A percentile compares a stretch with the other conserved stretches of the same genome.
Evolutionary conservation across 2,113 vertebrate genomes (phyloP).

Genomic region (Apteryx mantelli): DNA sequence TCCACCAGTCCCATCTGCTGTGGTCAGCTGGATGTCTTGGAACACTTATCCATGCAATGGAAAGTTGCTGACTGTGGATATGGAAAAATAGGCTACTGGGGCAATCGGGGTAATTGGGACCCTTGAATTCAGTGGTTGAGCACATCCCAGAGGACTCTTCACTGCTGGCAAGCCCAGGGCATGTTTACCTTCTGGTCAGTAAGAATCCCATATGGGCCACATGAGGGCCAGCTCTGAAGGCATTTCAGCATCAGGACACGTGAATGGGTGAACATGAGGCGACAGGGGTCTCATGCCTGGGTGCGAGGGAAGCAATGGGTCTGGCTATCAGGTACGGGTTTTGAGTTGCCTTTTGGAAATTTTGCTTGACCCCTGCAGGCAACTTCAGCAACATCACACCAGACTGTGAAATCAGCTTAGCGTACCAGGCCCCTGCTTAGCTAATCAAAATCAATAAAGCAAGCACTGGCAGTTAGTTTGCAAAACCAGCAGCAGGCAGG

Average conservation of each 20-base stretch:
- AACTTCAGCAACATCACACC: not conserved
- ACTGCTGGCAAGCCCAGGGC: not conserved
- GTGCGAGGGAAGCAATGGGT: not conserved
- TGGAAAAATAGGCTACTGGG: not conserved
- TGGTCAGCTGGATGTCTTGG: not conserved
- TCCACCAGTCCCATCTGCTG: not conserved
- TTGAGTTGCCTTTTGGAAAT: not conserved
- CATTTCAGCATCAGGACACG: not conserved
- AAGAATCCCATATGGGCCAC: not conserved
- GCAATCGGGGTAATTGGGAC: not conserved
- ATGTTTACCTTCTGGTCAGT: not conserved
- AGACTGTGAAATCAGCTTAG: not conserved
- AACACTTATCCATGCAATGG: rapidly evolving
- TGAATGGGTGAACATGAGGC: not conserved
- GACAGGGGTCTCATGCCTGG: rapidly evolving
- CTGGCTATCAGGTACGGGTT: not conserved
- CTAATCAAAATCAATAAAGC: not conserved
- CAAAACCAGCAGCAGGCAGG: not conserved
- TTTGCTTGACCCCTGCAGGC: not conserved
- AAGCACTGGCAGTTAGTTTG: not conserved
- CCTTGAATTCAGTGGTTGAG: not conserved
- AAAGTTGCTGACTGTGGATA: not conserved
- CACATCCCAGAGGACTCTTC: not conserved
- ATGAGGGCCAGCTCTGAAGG: not conserved
- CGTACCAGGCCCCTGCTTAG: not conserved